phyloP scores from a whole-genome alignment of 2,113 vertebrate species.

The Hippocampus comes region DNA sequence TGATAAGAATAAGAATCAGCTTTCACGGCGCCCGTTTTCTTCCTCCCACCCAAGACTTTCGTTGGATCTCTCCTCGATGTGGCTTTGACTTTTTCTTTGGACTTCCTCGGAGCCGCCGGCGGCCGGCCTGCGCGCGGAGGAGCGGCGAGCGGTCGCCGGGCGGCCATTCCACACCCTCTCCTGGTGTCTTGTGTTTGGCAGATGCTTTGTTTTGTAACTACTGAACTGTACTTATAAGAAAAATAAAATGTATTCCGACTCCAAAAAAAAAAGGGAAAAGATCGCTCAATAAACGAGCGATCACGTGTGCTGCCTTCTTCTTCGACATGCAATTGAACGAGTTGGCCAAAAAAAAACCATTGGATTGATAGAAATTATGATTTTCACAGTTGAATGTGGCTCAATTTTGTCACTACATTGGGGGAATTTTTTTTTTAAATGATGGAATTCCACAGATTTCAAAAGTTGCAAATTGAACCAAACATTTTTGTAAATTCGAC shows the following conservation, averaged over 20 bases:
- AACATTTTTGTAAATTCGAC: too few species aligned
- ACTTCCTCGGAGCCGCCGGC: slow-evolving; percentile 1
- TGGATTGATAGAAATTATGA: too few species aligned
- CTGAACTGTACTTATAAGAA: slow-evolving; percentile 86
- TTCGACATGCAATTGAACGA: background rate
- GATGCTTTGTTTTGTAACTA: slow-evolving; percentile 85
- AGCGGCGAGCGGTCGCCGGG: slow-evolving; percentile 10
- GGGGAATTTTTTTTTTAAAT: too few species aligned
- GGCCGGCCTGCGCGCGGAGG: background rate
- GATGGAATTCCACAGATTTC: too few species aligned
- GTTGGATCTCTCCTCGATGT: slow-evolving; percentile 56
- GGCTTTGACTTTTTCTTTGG: slow-evolving; percentile 62
- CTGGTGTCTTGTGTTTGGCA: slow-evolving; percentile 78
- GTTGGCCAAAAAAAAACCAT: too few species aligned
- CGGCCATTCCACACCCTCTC: slow-evolving; percentile 75
- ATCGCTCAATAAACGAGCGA: too few species aligned
- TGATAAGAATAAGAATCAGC: background rate
- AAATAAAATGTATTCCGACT: slow-evolving; percentile 84
- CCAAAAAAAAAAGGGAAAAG: slow-evolving; percentile 47
- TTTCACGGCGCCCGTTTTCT: slow-evolving; percentile 24
- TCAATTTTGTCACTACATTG: too few species aligned
- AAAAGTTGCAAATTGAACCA: too few species aligned
- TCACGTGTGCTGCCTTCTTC: background rate
- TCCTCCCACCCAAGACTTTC: background rate
- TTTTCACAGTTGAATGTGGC: too few species aligned